Evolutionary conservation across 2,797 vertebrate species (phyloP).

Genomic region (Clamator glandarius): DNA sequence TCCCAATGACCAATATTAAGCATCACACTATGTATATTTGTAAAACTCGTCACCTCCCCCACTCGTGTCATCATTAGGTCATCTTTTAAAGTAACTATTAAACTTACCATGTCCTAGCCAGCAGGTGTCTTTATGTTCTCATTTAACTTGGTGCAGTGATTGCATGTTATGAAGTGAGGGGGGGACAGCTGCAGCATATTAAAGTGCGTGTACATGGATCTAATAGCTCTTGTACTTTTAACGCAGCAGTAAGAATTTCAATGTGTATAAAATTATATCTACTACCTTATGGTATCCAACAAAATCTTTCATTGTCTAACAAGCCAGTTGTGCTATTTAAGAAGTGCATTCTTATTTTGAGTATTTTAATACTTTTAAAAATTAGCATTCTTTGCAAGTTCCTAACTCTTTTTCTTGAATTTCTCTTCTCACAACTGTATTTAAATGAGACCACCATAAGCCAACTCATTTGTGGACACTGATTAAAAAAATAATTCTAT

Average conservation of each 20-base stretch:
- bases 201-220: not conserved
- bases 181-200: not conserved
- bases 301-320: not conserved
- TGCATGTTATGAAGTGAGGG: not conserved
- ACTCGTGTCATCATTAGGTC: not conserved
- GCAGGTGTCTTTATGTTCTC: not conserved
- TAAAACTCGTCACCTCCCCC: not conserved
- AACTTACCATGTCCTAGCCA: not conserved
- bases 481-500: not conserved
- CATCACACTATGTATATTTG: slow-evolving; percentile 32
- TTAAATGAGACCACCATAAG: not conserved
- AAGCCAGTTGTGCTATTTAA: not conserved
- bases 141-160: not conserved
- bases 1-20: slow-evolving; percentile 63
- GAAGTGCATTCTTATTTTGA: not conserved
- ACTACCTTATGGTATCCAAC: not conserved
- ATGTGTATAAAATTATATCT: not conserved
- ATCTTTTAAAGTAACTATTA: not conserved
- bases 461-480: not conserved
- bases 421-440: not conserved
- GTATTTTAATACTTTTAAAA: not conserved
- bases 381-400: not conserved
- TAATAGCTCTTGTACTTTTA: not conserved
- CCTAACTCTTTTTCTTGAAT: not conserved
- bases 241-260: not conserved